A percentile compares a stretch with the other conserved stretches of the same genome.
Evolutionary conservation across 2,113 vertebrate genomes (phyloP).

Genomic region (Gnathonemus longibarbis): DNA sequence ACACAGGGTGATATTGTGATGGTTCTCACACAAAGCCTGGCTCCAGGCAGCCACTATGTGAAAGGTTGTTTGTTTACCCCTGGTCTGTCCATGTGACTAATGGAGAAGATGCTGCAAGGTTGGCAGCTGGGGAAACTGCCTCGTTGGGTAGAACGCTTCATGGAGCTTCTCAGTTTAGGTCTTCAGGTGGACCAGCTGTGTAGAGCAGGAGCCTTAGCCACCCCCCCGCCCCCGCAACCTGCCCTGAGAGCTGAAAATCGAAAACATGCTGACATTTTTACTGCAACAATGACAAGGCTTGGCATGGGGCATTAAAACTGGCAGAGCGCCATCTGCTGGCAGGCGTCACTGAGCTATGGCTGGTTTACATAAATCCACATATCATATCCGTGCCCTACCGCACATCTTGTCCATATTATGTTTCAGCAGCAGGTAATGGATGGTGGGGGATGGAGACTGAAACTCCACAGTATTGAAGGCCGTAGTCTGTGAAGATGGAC

Average conservation of each 20-base stretch:
- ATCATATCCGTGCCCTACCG: not conserved
- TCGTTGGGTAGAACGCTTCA: not conserved
- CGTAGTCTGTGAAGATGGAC: conserved; percentile 14
- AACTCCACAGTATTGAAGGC: not conserved
- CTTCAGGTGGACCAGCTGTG: not conserved
- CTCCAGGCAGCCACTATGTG: conserved; percentile 13
- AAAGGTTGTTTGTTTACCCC: conserved; percentile 26
- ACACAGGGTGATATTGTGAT: not conserved
- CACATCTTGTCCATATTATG: not conserved
- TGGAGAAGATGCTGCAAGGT: conserved; percentile 10
- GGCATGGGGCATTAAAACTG: not conserved
- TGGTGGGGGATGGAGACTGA: not conserved
- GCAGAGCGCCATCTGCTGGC: not conserved
- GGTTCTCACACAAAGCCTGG: not conserved
- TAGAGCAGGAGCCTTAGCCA: not conserved
- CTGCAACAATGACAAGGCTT: not conserved
- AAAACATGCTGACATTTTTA: not conserved
- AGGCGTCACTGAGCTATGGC: not conserved
- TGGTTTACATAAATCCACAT: not conserved
- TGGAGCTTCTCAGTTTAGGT: not conserved
- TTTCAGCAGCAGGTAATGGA: conserved; percentile 10
- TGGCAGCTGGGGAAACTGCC: conserved; percentile 13
- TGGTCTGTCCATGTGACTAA: conserved; percentile 19
- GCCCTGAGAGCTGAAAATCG: not conserved
- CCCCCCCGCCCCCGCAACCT: not conserved